Base-by-base conservation (phyloP, 2,113 vertebrate species). In the Coreoperca whiteheadi region DNA sequence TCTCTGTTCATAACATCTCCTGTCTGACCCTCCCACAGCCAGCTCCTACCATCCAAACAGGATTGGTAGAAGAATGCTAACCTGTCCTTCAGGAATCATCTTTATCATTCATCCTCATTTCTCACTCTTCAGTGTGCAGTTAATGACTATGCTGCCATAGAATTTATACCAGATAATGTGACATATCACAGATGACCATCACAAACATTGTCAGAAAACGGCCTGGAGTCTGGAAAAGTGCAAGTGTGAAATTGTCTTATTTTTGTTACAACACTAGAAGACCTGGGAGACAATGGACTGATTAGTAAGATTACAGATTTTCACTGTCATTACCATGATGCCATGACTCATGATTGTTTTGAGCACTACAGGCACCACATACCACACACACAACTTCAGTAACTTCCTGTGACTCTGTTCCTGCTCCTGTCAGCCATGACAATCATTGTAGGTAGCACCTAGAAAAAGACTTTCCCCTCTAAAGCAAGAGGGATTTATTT, bases 1-100 rank as follows among this genome's bases (percentile, higher is more conserved):
- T 67, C 71, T 78, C 61, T 65, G 11, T 57, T 82, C 28, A n/a
- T 74, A 75, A 82, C 72, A 39, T 32, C 56, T 74, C 57, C 66
- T 65, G 4, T 16, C 51, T 6, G 8, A 54, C 46, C 46, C 75
- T 66, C 46, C 72, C 72, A 66, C 60, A 74, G 69, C 48, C 59
- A 16, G 66, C 68, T 85, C 51, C 71, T 68, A 14, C 46, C 18
- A 15, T 69, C 32, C 87, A 92, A 91, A 74, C 74, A 78, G 79
- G 60, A 79, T 39, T 14, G 21, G 28, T 64, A 41, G 54, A 73
- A 74, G 56, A 59, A 71, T 32, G 39, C 46, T 61, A 57, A 61
- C 18, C n/a, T 75, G 83, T 72, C 83, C 87, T 90, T 88, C 71
- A 82, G 70, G 16, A 76, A 43, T 25, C 11, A 67, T 80, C 54